Base-by-base conservation (phyloP, 2,797 vertebrate genomes). In the Darevskia nairensis region DNA sequence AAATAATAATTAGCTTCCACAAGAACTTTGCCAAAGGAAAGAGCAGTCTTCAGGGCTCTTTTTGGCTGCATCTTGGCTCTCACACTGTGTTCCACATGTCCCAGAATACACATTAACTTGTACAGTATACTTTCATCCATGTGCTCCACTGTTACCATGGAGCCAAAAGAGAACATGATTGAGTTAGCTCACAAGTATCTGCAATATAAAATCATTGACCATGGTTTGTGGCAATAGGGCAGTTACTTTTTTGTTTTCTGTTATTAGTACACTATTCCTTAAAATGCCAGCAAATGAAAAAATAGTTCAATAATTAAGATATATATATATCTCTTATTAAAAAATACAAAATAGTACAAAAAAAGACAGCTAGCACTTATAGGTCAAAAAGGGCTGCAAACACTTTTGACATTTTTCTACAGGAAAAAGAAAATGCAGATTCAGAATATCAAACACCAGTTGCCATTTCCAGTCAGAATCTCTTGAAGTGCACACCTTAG, bases 301-400 rank as follows among this genome's bases (percentile, higher is more conserved):
- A 94, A 89, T 90, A 92, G 88, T 90, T 92, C 85, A 84, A 74
- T 88, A 87, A 88, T 91, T 94, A 61, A 41, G 88, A 91, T 75
- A 79, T 5, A 80, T 17, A 69, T 0, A 0, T 86, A 80, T 86
- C 90, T 86, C 90, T 86, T 81, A 86, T 89, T 84, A 75, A 4
- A 2, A 76, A 29, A 90, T 89, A 89, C 86, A 88, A 91, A 90
- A 92, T 87, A 50, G 50, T 50, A 50, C 13, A 50, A 13, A 50
- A 50, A 13, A 50, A 55, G 13, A 55, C 13, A 55, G 50, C 13
- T 10, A 55, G 50, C 13, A 55, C 13, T 50, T 50, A 55, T 55
- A 25, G 41, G 13, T 80, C 50, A 74, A 27, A 61, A 41, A 32
- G 17, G 27, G 35, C 17, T 86, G 27, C 46, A 80, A 61, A 61